These are phyloP conservation scores for Gymnodraco acuticeps DNA, from an alignment of 2,797 vertebrate species.

Conservation along the genomic window DNA sequence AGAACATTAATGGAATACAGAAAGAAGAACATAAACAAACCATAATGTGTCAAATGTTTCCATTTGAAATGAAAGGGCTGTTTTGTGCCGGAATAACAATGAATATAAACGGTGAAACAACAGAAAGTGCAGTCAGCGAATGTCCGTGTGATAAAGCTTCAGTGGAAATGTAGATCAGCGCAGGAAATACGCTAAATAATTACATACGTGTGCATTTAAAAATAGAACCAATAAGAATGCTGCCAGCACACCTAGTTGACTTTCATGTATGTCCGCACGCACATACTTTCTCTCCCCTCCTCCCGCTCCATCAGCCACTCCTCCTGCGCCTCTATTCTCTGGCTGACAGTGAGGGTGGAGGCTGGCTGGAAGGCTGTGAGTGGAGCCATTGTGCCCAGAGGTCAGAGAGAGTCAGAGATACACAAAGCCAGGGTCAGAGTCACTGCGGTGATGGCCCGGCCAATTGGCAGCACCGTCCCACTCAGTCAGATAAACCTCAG, in stretches of 20 bases:
- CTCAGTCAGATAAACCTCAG: neutral
- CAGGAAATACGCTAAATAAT: neutral
- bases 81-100: neutral
- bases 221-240: neutral
- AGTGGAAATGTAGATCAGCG: neutral
- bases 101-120: neutral
- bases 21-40: neutral
- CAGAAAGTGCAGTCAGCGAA: neutral
- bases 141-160: neutral
- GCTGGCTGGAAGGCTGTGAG: constrained; percentile 43
- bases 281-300: neutral
- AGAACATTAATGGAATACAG: no score
- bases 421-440: constrained; percentile 59
- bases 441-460: constrained; percentile 9
- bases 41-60: no score
- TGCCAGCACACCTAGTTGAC: neutral
- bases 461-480: constrained; percentile 11
- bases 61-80: neutral
- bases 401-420: constrained; percentile 54
- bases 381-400: constrained; percentile 56
- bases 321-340: constrained; percentile 22
- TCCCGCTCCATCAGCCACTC: neutral
- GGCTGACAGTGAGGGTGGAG: constrained; percentile 31
- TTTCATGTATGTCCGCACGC: neutral
- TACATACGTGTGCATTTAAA: neutral